Base-by-base conservation (phyloP, 2,888 invertebrate genomes). In the Frankliniella fusca region DNA sequence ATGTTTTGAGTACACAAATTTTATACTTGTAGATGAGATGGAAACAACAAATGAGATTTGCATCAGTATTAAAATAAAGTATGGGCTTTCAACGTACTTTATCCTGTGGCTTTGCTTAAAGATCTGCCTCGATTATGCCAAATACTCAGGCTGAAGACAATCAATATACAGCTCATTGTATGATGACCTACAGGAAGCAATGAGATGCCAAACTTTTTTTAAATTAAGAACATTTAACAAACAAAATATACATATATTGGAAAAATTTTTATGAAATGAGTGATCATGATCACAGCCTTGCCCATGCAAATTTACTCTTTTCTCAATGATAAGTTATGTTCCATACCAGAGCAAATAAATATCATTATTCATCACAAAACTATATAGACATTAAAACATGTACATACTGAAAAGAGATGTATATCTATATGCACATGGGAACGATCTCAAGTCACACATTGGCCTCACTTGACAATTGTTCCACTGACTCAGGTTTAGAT, bases 221-320 rank as follows among this genome's bases (percentile, higher is more conserved):
- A n/a, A n/a, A n/a, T n/a, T n/a, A n/a, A n/a, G n/a, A n/a, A n/a
- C n/a, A n/a, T n/a, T n/a, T n/a, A n/a, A n/a, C n/a, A 15, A 80
- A 80, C n/a, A 80, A 80, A 82, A 38, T 1, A 18, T 76, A 11
- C 54, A n/a, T n/a, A n/a, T n/a, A n/a, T n/a, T n/a, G n/a, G n/a
- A 48, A 79, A 80, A 81, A 81, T 27, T 80, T 12, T 80, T 80
- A 8, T 70, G 70, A 23, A 70, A 23, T 70, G 23, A 70, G 9
- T 70, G 70, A 70, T 70, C 23, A 70, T 70, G 70, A 23, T 70
- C 70, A 70, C 70, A 70, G 70, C 70, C 70, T 70, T 70, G 20
- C 70, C 23, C 20, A n/a, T n/a, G 11, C n/a, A 70, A 23, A 70
- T 9, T 23, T 11, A 70, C n/a, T n/a, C 7, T 20, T n/a, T 20